Conservation (phyloP, 2,113 vertebrate genomes). For the Peromyscus polionotus region DNA sequence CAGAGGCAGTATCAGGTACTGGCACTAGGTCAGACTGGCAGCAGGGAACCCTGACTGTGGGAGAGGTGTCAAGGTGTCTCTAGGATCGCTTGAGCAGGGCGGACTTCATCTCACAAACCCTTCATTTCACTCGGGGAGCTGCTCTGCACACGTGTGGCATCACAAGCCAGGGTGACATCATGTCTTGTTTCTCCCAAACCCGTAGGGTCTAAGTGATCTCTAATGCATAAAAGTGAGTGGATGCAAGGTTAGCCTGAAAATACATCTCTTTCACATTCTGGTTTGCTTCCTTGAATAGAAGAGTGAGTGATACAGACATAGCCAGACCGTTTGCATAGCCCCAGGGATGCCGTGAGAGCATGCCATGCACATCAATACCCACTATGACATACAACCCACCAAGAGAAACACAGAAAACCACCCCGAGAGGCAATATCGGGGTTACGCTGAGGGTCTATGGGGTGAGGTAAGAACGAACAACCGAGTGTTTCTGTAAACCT, state of each 20-base stretch:
- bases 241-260: not conserved
- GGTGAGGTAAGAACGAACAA: not conserved
- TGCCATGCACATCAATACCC: not conserved
- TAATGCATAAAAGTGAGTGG: not conserved
- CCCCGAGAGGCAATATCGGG: not conserved
- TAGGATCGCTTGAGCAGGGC: not conserved
- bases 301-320: not conserved
- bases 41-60: not conserved
- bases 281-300: constrained; percentile 22
- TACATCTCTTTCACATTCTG: not conserved
- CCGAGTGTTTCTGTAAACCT: not conserved
- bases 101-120: too few species aligned
- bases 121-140: not conserved
- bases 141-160: not conserved
- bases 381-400: not conserved
- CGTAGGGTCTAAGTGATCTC: not conserved
- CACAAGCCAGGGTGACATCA: not conserved
- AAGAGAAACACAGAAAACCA: not conserved
- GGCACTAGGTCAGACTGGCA: not conserved
- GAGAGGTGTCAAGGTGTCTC: not conserved
- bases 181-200: constrained; percentile 13
- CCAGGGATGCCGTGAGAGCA: not conserved
- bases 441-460: not conserved
- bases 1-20: accelerated
- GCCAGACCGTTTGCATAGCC: not conserved